These are phyloP conservation scores for Drosophila tripunctata DNA, from an alignment of 2,888 invertebrate genomes.

Conservation along the genomic window DNA sequence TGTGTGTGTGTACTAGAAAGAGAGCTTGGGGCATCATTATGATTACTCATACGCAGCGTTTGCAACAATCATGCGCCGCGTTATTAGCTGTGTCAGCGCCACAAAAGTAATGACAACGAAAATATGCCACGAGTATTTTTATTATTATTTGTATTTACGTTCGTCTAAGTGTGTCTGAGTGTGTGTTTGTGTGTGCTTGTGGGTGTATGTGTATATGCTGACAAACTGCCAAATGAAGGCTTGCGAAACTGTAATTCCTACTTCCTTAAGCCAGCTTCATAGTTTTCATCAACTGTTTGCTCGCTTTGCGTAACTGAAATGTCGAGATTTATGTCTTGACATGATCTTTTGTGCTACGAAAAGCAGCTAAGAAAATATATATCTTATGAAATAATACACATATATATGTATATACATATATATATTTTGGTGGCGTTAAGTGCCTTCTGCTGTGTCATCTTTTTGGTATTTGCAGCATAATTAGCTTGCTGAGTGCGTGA, in stretches of 20 bases:
- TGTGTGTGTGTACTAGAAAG: conserved; percentile 6
- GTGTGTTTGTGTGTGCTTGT: not conserved
- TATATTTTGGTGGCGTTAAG: conserved; percentile 66
- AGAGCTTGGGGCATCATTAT: conserved; percentile 61
- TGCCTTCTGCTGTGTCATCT: conserved; percentile 73
- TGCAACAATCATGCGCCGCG: conserved; percentile 76
- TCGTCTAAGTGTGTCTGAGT: not conserved
- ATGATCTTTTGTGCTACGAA: conserved; percentile 78
- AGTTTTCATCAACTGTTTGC: conserved; percentile 54
- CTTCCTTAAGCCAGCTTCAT: conserved; percentile 44
- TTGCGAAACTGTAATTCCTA: conserved; percentile 39
- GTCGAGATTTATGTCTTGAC: conserved; percentile 78
- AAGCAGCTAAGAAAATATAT: conserved; percentile 76
- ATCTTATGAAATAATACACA: conserved; percentile 74
- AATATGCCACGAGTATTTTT: conserved; percentile 77
- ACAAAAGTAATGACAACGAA: conserved; percentile 77
- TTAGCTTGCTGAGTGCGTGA: conserved; percentile 75
- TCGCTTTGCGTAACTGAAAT: conserved; percentile 67
- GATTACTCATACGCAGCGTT: conserved; percentile 79
- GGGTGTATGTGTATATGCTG: conserved; percentile 12
- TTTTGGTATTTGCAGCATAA: conserved; percentile 74
- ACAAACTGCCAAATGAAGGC: conserved; percentile 42
- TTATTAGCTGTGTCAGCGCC: conserved; percentile 77
- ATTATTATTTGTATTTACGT: conserved; percentile 54
- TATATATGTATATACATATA: too few relatives aligned